Evolutionary conservation across 2,113 vertebrate genomes (phyloP).

Genomic region (Corapipo altera): DNA sequence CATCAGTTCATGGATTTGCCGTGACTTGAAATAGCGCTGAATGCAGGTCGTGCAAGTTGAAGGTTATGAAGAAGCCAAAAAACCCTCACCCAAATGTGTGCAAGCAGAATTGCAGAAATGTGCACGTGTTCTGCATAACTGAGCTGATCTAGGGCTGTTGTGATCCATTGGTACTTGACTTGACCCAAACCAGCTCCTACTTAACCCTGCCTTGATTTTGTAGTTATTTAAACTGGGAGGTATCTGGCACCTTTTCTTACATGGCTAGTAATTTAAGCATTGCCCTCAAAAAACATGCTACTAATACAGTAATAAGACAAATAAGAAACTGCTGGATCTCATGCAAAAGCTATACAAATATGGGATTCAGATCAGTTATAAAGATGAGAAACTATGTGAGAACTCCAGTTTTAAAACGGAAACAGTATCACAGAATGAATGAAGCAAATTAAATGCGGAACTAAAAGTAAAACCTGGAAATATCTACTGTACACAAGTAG

Average conservation of each 20-base stretch:
- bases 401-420: not conserved
- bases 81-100: not conserved
- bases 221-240: not conserved
- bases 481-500: not conserved
- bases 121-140: not conserved
- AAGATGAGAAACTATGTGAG: not conserved
- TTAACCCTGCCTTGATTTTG: not conserved
- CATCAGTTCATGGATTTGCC: not conserved
- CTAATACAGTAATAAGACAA: not conserved
- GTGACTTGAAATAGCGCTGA: not conserved
- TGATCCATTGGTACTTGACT: not conserved
- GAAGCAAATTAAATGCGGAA: not conserved
- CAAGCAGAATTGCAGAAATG: not conserved
- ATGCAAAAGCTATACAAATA: not conserved
- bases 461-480: not conserved
- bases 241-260: not conserved
- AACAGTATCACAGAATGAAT: not conserved
- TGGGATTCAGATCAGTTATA: not conserved
- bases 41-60: not conserved
- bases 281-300: not conserved
- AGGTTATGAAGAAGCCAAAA: not conserved
- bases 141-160: not conserved
- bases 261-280: not conserved
- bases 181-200: not conserved
- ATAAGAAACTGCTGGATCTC: not conserved